A percentile compares a stretch with the other conserved stretches of the same genome.
These are phyloP conservation scores for Artibeus lituratus DNA, from an alignment of 2,797 vertebrate genomes.

Conservation along the genomic window DNA sequence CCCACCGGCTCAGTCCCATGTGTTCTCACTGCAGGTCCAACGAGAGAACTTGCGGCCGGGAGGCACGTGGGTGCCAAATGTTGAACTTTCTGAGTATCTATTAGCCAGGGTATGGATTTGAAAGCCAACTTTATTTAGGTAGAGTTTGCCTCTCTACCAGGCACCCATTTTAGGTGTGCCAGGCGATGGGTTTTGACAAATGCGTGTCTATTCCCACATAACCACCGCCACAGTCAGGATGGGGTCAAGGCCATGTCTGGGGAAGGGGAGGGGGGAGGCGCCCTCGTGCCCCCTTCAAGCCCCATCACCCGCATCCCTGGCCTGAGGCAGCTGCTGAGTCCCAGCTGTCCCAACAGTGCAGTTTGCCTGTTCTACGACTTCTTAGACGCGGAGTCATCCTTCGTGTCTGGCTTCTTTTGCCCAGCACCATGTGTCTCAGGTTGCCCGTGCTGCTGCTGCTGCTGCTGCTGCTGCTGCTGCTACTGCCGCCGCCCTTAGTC, in stretches of 20 bases:
- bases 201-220: background rate
- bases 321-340: background rate
- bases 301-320: background rate
- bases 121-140: background rate
- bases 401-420: background rate
- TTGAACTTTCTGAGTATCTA: background rate
- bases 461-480: background rate
- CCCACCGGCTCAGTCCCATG: fast-evolving
- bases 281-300: fast-evolving
- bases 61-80: background rate
- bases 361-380: background rate
- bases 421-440: background rate
- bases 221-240: background rate
- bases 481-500: too few species aligned
- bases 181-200: background rate
- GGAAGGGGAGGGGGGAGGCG: too few species aligned
- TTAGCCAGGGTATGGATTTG: background rate
- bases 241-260: background rate
- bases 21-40: background rate
- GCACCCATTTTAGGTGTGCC: background rate
- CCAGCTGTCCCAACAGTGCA: background rate
- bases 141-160: background rate
- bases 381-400: fast-evolving
- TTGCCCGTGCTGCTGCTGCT: fast-evolving
- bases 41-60: background rate